Base-by-base conservation (phyloP, 2,113 vertebrate genomes). In the Myiopsitta monachus region DNA sequence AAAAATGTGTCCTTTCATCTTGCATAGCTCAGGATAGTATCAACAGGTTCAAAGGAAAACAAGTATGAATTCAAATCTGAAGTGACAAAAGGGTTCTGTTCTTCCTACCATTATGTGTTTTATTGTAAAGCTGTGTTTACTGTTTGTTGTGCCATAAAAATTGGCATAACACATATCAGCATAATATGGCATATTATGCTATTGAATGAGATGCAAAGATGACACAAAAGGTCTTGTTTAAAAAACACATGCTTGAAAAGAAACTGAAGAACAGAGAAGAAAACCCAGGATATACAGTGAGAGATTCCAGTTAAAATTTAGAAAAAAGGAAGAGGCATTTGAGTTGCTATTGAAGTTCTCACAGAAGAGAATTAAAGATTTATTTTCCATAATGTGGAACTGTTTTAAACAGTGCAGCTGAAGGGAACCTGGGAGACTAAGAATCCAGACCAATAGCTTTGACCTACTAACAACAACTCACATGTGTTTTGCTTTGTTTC, bases 401-500 rank as follows among this genome's bases (percentile, higher is more conserved):
- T 68, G 30, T 64, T 93, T 75, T 68, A 75, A 92, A 59, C 16
- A 61, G 14, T 55, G 19, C 30, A 82, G 18, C 51, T 51, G 0
- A 0, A 57, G 24, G 74, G 28, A 96, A 78, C 23, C 30, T 59
- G 26, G 6, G 61, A 27, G 73, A 46, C 69, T 54, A 77, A 86
- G 62, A 79, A 92, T 73, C 36, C 41, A 69, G 47, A 75, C 24
- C 27, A 69, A 75, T 52, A 61, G 39, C n/a, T 86, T 88, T 87
- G 84, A 83, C 23, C 88, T 77, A 57, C 24, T 70, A 30, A 78
- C 15, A 84, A 63, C 46, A 72, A 11, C 83, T 0, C 55, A 10
- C 64, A 15, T 46, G 41, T 63, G 59, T 84, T 87, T 90, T 61
- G 70, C 62, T 95, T 91, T 92, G 46, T 81, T 89, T 95, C 84